A percentile compares a stretch with the other conserved stretches of the same genome.
phyloP scores from a whole-genome alignment of 2,888 invertebrate genomes.

The Dasypolia templi region DNA sequence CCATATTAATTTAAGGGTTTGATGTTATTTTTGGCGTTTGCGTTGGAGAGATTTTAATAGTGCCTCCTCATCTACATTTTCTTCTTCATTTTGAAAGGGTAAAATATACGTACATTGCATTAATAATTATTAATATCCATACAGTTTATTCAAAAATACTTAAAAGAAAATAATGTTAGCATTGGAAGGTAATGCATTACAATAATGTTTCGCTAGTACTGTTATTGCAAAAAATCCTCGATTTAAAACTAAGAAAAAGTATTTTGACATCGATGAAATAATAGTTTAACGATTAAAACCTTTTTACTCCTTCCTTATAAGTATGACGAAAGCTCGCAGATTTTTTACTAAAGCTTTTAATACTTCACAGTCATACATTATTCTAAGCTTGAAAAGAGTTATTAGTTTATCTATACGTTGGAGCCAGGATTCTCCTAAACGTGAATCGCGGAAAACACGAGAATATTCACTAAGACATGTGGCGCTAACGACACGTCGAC shows the following conservation, averaged over 20 bases:
- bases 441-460: slow-evolving; percentile 17
- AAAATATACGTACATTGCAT: too few relatives aligned
- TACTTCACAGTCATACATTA: neutral
- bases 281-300: neutral
- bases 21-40: slow-evolving; percentile 30
- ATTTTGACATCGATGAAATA: neutral
- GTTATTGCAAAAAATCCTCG: neutral
- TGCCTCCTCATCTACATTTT: too few relatives aligned
- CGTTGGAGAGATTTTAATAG: neutral
- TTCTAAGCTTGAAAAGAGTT: slow-evolving; percentile 33
- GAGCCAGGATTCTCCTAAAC: slow-evolving; percentile 3
- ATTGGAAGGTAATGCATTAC: too few relatives aligned
- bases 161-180: too few relatives aligned
- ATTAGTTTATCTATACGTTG: slow-evolving; percentile 34
- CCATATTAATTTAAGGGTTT: slow-evolving; percentile 27
- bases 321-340: neutral
- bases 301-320: too few relatives aligned
- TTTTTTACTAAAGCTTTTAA: neutral
- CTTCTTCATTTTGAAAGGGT: too few relatives aligned
- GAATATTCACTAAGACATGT: slow-evolving; percentile 27
- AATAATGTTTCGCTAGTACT: neutral
- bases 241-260: neutral
- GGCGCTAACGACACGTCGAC: slow-evolving; percentile 23
- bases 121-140: too few relatives aligned
- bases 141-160: too few relatives aligned